A percentile compares a stretch with the other conserved stretches of the same genome.
These are phyloP conservation scores for Gymnothorax reevesii DNA, from an alignment of 2,797 vertebrate species.

Conservation along the genomic window DNA sequence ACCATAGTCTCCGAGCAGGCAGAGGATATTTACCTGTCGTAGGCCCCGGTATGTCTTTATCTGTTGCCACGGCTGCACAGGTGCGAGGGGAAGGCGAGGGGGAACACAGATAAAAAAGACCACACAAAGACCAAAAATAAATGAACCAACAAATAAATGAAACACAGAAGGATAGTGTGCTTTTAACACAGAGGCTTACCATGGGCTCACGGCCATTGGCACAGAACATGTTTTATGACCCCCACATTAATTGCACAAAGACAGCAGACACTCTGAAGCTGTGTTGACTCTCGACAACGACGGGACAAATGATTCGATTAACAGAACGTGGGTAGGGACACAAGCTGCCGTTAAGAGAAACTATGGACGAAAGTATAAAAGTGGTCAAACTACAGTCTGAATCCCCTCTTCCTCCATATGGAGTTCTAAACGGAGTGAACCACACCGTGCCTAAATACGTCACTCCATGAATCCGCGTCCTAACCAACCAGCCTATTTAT, in stretches of 20 bases:
- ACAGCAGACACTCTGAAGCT: slow-evolving; percentile 17
- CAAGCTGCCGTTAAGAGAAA: not conserved
- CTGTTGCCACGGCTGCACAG: slow-evolving; percentile 80
- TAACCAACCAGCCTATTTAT: too few species aligned
- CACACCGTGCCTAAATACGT: too few species aligned
- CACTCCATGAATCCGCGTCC: too few species aligned
- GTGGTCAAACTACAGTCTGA: not conserved
- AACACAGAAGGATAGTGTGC: slow-evolving; percentile 40
- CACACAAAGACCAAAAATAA: slow-evolving; percentile 58
- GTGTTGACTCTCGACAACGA: not conserved
- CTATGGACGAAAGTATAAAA: not conserved
- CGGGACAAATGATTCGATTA: not conserved
- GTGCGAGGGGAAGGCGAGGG: slow-evolving; percentile 70
- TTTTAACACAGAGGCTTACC: slow-evolving; percentile 43
- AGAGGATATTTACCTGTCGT: slow-evolving; percentile 78
- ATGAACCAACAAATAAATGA: slow-evolving; percentile 27
- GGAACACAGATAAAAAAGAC: slow-evolving; percentile 67
- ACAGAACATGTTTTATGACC: slow-evolving; percentile 24
- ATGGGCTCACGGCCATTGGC: too few species aligned
- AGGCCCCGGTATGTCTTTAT: slow-evolving; percentile 78
- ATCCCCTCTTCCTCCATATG: not conserved
- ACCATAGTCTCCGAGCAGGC: slow-evolving; percentile 56
- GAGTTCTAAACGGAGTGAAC: too few species aligned
- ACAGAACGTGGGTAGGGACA: not conserved
- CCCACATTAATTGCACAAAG: slow-evolving; percentile 41